These are phyloP conservation scores for Merops nubicus DNA, from an alignment of 2,113 vertebrate genomes.

Conservation along the genomic window DNA sequence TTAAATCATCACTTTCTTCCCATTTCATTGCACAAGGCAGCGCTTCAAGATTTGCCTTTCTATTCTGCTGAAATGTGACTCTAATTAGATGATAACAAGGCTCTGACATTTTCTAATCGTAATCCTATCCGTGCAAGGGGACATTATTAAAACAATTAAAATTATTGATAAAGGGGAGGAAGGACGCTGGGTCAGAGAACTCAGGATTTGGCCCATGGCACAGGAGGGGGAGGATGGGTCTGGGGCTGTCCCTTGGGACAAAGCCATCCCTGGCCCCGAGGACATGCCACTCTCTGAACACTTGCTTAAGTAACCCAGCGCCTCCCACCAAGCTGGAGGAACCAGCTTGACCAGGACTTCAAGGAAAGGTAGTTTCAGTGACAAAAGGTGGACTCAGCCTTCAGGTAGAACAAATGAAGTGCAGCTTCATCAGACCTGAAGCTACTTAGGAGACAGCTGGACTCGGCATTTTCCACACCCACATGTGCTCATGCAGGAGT, in stretches of 20 bases:
- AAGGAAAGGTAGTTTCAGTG: background rate
- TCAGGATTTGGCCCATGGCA: background rate
- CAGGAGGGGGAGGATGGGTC: background rate
- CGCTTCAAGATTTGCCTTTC: slow-evolving; percentile 55
- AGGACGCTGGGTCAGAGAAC: background rate
- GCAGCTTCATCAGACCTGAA: background rate
- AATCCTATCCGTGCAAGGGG: slow-evolving; percentile 63
- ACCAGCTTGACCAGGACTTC: background rate
- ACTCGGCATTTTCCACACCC: background rate
- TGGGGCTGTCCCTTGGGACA: background rate
- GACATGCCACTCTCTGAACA: background rate
- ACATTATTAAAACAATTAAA: slow-evolving; percentile 56
- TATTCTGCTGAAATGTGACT: slow-evolving; percentile 69
- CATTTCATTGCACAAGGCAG: slow-evolving; percentile 62
- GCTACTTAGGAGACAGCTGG: background rate
- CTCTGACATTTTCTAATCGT: slow-evolving; percentile 75
- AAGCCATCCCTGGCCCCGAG: background rate
- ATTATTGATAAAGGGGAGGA: slow-evolving; percentile 52
- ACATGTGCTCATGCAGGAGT: background rate
- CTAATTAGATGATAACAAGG: slow-evolving; percentile 78
- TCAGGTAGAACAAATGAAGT: background rate
- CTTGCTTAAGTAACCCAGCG: background rate
- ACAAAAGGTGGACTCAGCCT: background rate
- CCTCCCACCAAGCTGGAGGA: background rate
- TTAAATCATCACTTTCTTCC: slow-evolving; percentile 71